These are phyloP conservation scores for Syngnathoides biaculeatus DNA, from an alignment of 2,113 vertebrate genomes.

Conservation along the genomic window DNA sequence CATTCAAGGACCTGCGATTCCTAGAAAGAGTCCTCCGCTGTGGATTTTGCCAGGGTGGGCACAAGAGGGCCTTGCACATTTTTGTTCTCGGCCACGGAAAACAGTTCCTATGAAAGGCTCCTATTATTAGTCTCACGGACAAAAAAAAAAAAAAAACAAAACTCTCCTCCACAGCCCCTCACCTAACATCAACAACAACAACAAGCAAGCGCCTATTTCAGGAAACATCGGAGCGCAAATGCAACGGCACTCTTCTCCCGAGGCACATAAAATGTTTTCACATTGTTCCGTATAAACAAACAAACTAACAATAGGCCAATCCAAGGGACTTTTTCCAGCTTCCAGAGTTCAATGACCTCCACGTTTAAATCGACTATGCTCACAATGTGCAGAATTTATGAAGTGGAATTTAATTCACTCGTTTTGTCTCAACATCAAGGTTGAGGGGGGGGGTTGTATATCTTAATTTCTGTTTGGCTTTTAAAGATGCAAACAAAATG, in stretches of 20 bases:
- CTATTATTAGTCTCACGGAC: slow-evolving; percentile 43
- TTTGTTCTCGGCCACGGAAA: slow-evolving; percentile 22
- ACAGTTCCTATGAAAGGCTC: slow-evolving; percentile 41
- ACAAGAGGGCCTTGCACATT: slow-evolving; percentile 9
- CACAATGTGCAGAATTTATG: neutral
- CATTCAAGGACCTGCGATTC: slow-evolving; percentile 55
- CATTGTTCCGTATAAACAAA: slow-evolving; percentile 4
- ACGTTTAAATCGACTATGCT: neutral
- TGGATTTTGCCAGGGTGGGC: slow-evolving; percentile 47
- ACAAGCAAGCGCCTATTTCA: neutral
- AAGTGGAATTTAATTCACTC: slow-evolving; percentile 8
- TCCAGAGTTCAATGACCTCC: slow-evolving; percentile 31
- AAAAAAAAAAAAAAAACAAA: slow-evolving; percentile 37
- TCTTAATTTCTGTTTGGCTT: neutral
- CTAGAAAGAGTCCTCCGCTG: slow-evolving; percentile 60
- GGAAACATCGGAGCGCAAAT: neutral
- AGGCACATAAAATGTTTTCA: neutral
- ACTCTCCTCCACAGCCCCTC: slow-evolving; percentile 5
- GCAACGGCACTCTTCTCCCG: neutral
- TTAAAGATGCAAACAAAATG: neutral
- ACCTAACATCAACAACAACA: neutral
- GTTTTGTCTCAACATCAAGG: too few species aligned
- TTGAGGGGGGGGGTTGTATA: too few species aligned
- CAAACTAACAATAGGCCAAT: slow-evolving; percentile 39
- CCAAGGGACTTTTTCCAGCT: slow-evolving; percentile 1